Evolutionary conservation across 2,797 vertebrate species (phyloP).

Genomic region (Phoeniculus purpureus): DNA sequence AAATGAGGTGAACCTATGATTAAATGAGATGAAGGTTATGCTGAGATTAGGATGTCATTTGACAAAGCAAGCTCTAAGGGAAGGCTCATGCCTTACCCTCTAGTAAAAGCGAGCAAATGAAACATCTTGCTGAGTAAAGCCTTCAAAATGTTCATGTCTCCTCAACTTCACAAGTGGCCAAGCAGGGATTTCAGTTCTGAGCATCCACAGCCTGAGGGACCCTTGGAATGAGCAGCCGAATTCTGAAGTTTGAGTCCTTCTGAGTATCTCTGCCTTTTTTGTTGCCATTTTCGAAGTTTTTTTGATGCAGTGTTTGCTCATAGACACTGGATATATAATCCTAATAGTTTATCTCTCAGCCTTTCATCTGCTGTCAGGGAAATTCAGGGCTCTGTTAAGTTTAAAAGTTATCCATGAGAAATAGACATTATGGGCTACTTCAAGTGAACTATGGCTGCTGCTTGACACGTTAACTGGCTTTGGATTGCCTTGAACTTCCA

Average conservation of each 20-base stretch:
- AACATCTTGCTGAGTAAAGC: neutral
- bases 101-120: neutral
- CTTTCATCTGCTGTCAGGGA: neutral
- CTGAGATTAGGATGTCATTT: neutral
- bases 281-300: neutral
- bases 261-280: neutral
- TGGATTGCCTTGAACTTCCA: neutral
- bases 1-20: neutral
- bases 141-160: neutral
- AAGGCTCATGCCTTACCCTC: neutral
- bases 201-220: neutral
- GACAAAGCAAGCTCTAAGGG: neutral
- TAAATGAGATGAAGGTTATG: neutral
- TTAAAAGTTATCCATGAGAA: neutral
- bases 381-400: neutral
- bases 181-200: neutral
- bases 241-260: neutral
- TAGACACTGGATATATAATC: neutral
- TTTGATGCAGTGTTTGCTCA: neutral
- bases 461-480: neutral
- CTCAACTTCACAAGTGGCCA: neutral
- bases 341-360: neutral
- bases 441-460: neutral
- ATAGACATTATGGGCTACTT: neutral
- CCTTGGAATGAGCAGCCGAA: neutral